Evolutionary conservation across 2,797 vertebrate species (phyloP), one percentile per base, ranked within the genome.

Genomic region (Melanotaenia parkinsoni): DNA sequence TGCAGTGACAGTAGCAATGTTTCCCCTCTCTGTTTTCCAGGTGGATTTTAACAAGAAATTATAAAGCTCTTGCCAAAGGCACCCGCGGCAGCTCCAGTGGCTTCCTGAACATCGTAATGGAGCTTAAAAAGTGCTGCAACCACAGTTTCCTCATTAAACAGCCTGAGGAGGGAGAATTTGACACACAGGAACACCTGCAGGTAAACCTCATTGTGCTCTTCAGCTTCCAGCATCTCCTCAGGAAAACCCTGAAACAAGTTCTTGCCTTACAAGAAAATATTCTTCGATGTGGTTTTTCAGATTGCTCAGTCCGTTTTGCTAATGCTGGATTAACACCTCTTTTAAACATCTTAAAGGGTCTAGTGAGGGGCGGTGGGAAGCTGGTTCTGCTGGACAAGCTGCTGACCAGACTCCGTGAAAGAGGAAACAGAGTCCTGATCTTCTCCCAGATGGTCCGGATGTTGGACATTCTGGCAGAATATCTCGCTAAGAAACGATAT

Each of bases 361-460:
- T 99, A 24, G 95, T 99, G 74, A 95, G 94, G 79, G 98, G 97
- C 93, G 98, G 98, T 33, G 98, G 98, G 58, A 99, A 99, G 90
- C 94, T 99, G 82, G 96, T 99, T 86, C 95, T 99, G 3, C 68
- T 99, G 90, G 97, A 99, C 87, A 99, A 99, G 78, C 94, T 99
- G 79, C 89, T 99, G 87, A 98, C 97, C 37, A 94, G 98, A 76
- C 95, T 99, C 68, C 85, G 95, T 5, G 97, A 99, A 67, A 90
- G 98, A 75, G 98, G 98, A 30, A 99, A 99, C 94, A 88, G 98
- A 45, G 98, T 99, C 67, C 95, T 99, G 16, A 99, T 99, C 88
- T 99, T 99, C 92, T 99, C 98, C 58, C 98, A 99, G 93, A 99
- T 99, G 98, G 98, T 99, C 91, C 94, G 98, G 84, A 99, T 99